A percentile compares a stretch with the other conserved stretches of the same genome.
These are phyloP conservation scores for Ylistrum balloti DNA, from an alignment of 1,140 invertebrate genomes.

Conservation along the genomic window DNA sequence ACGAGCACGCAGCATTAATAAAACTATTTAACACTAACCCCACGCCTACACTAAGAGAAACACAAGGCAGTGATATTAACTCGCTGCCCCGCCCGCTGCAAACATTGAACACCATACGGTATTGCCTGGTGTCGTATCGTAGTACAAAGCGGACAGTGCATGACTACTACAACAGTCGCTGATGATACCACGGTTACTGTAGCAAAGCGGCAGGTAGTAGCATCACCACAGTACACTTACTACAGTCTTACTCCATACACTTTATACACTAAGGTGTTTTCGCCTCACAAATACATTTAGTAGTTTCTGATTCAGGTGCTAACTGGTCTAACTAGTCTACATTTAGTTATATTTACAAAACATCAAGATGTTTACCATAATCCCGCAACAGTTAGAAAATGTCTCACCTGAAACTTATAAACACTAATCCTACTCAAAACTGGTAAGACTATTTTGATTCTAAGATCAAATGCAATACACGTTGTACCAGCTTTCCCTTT, in stretches of 20 bases:
- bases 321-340: too few species aligned
- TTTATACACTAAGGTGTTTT: too few species aligned
- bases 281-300: too few species aligned
- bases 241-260: not conserved
- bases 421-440: too few species aligned
- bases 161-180: not conserved
- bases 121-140: not conserved
- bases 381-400: too few species aligned
- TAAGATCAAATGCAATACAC: too few species aligned
- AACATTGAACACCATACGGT: not conserved
- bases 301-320: too few species aligned
- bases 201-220: not conserved
- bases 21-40: not conserved
- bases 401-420: too few species aligned
- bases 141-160: not conserved
- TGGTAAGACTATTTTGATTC: too few species aligned
- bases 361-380: too few species aligned
- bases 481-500: too few species aligned
- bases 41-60: not conserved
- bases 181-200: not conserved
- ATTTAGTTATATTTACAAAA: too few species aligned
- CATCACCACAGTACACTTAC: not conserved
- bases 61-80: not conserved
- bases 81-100: conserved; percentile 8
- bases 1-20: not conserved